Evolutionary conservation across 2,113 vertebrate genomes (phyloP), one percentile per base, ranked within the genome.

Genomic region (Mobula birostris): DNA sequence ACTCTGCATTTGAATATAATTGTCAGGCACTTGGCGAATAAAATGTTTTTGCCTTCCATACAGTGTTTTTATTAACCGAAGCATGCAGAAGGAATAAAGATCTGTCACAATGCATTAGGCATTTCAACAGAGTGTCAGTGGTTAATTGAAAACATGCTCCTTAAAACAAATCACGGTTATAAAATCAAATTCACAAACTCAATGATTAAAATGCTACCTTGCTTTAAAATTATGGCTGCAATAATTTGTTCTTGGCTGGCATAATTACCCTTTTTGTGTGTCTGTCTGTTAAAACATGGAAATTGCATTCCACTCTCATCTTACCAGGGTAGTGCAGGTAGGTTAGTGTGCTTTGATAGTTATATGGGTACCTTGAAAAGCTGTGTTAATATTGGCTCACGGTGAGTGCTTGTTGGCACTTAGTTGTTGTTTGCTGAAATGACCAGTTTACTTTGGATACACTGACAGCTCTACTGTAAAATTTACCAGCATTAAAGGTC

Each of bases 391-490:
- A 97, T 97, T 97, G 97, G 97, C 96, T 96, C 94, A 94, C 96
- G 95, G 95, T 96, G 96, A 97, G 96, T 95, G 72, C 96, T 94
- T 95, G 94, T 95, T 95, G 95, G 96, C 95, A 95, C 96, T 97
- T 97, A 97, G 96, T 96, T 96, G 96, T 96, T 96, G 95, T 97
- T 98, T 96, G 96, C 96, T 97, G 97, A 97, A 98, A 97, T 97
- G 97, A 97, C 97, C 97, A 95, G 97, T 98, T 98, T 98, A 98
- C 97, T 98, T 93, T 98, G 98, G 98, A 97, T 97, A 97, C 98
- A 98, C 97, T 97, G 98, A 98, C 98, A 98, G 97, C 97, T 98
- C 97, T 97, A 96, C 98, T 98, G 98, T 98, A 97, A 99, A 98
- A 98, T 98, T 97, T 98, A 96, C 96, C 96, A 97, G 97, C 97